phyloP scores from a whole-genome alignment of 1,140 invertebrate species.

The Pseudomyrmex flavicornis region DNA sequence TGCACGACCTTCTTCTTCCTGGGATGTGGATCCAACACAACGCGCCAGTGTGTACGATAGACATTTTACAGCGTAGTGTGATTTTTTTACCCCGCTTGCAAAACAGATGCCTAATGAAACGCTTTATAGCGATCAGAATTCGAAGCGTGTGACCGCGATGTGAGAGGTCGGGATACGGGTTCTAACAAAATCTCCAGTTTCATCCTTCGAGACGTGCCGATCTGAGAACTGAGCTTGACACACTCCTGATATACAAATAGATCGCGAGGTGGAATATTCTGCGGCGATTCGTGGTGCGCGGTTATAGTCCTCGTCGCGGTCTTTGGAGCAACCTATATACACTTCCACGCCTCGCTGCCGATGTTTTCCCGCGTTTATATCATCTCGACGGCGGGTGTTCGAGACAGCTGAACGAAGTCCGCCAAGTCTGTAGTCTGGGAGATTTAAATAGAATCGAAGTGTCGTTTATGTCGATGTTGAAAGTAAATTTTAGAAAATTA shows the following conservation, averaged over 20 bases:
- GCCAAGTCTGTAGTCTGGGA: conserved; percentile 24
- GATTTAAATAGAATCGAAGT: conserved; percentile 44
- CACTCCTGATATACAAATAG: neutral
- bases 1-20: conserved; percentile 24
- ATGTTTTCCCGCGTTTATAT: conserved; percentile 27
- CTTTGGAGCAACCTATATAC: neutral
- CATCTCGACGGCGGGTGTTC: neutral
- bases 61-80: neutral
- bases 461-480: conserved; percentile 24
- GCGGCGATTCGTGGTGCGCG: neutral
- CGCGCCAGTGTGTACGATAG: neutral
- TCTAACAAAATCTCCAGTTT: neutral
- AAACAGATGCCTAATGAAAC: neutral
- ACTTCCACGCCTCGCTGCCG: conserved; percentile 13
- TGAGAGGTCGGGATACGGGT: neutral
- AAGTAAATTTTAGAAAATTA: neutral
- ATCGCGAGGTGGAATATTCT: neutral
- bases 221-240: neutral
- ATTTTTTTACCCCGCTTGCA: neutral
- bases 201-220: neutral
- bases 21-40: conserved; percentile 32
- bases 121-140: neutral
- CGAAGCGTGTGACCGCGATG: neutral
- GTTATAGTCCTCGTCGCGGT: neutral
- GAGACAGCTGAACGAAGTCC: conserved; percentile 14